phyloP scores from a whole-genome alignment of 2,888 invertebrate species.

The Ctena decussata region DNA sequence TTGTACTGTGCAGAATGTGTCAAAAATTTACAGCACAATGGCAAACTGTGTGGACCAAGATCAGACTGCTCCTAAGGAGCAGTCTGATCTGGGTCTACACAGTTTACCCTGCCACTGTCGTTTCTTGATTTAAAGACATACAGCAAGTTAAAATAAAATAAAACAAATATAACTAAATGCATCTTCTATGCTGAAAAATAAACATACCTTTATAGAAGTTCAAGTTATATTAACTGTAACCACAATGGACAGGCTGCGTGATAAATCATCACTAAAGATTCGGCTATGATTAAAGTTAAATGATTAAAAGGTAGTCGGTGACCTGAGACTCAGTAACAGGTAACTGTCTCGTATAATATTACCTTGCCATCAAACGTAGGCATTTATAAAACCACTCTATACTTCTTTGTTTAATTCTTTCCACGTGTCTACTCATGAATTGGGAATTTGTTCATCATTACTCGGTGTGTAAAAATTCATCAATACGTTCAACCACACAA shows the following conservation, averaged over 20 bases:
- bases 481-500: background rate
- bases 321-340: background rate
- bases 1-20: too few relatives aligned
- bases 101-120: too few relatives aligned
- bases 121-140: too few relatives aligned
- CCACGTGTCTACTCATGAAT: background rate
- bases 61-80: too few relatives aligned
- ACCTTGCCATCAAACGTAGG: background rate
- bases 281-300: background rate
- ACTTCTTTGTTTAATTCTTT: background rate
- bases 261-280: background rate
- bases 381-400: background rate
- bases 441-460: background rate
- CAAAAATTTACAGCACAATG: too few relatives aligned
- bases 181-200: too few relatives aligned
- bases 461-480: background rate
- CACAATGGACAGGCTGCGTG: background rate
- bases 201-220: too few relatives aligned
- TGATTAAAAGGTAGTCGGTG: background rate
- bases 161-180: too few relatives aligned
- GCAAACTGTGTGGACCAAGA: too few relatives aligned
- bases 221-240: background rate
- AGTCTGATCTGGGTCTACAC: too few relatives aligned
- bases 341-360: background rate
- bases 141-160: too few relatives aligned